phyloP scores from a whole-genome alignment of 2,888 invertebrate genomes.

The Platycnemis pennipes region DNA sequence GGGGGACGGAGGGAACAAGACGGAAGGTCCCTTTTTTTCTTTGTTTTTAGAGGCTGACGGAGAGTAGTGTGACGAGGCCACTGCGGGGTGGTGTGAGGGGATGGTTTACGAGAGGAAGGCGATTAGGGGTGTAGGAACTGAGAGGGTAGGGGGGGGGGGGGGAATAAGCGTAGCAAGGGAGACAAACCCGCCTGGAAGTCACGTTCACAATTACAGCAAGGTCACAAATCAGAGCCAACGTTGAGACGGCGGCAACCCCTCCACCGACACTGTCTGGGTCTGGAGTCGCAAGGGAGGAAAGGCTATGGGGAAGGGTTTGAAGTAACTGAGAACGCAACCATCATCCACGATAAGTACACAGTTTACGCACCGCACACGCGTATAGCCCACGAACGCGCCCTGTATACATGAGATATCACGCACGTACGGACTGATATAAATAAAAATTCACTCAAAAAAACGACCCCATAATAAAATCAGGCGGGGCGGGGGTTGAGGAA shows the following conservation, averaged over 20 bases:
- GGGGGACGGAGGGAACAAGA: neutral
- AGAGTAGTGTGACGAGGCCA: neutral
- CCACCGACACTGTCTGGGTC: neutral
- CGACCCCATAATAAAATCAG: neutral
- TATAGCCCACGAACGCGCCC: neutral
- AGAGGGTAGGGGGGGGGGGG: neutral
- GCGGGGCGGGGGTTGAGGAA: neutral
- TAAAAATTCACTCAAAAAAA: neutral
- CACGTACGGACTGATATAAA: neutral
- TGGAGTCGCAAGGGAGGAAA: neutral
- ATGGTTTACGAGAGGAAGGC: neutral
- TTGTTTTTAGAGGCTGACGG: neutral
- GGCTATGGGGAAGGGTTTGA: too few relatives aligned
- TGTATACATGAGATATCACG: neutral
- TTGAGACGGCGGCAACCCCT: neutral
- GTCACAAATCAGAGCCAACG: slow-evolving; percentile 23
- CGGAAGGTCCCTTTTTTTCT: neutral
- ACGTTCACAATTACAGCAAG: slow-evolving; percentile 33
- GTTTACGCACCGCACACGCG: neutral
- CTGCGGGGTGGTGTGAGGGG: neutral
- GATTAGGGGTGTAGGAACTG: neutral
- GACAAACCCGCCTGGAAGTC: neutral
- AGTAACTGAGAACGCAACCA: neutral
- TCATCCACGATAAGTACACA: neutral
- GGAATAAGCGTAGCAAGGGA: neutral